Base-by-base conservation (phyloP, 2,888 invertebrate genomes). In the Plusia festucae region DNA sequence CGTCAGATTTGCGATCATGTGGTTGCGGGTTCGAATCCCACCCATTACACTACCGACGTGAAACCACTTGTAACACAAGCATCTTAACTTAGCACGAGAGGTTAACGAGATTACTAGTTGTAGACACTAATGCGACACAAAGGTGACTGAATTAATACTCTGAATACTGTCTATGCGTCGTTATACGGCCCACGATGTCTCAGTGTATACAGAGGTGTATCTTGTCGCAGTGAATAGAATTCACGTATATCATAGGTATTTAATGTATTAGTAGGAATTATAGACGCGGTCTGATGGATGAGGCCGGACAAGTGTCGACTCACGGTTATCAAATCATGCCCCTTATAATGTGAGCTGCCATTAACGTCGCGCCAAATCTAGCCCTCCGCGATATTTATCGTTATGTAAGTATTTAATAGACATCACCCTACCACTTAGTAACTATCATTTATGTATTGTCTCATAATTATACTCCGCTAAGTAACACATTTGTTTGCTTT, bases 321-420 rank as follows among this genome's bases (percentile, higher is more conserved):
- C 90, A 89, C 75, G 83, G 78, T 83, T 83, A 86, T 87, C 87
- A 88, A 89, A 89, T 89, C 85, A 88, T 78, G 82, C 68, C 71
- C 61, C 55, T 71, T 58, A 71, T 65, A 72, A 73, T 65, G 51
- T 72, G 58, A 51, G 53, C 65, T 55, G 59, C 66, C 76, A 73
- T 73, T 79, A 79, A 64, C 57, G 79, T 30, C 70, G 55, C 73
- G 22, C 54, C 53, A 66, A 68, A 70, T 65, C 54, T 56, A 53
- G 59, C 32, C 15, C 30, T 40, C 52, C 30, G 30, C 64, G 65
- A 44, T 73, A 67, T 68, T 58, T 74, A 68, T 69, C 65, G 53
- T 53, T 62, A 57, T 40, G 54, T 65, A 63, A 52, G 58, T 78
- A 65, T 80, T 73, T 73, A 53, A 73, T 57, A 56, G 60, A 40